These are phyloP conservation scores for Odontamblyopus rebecca DNA, from an alignment of 2,797 vertebrate genomes.

Conservation along the genomic window DNA sequence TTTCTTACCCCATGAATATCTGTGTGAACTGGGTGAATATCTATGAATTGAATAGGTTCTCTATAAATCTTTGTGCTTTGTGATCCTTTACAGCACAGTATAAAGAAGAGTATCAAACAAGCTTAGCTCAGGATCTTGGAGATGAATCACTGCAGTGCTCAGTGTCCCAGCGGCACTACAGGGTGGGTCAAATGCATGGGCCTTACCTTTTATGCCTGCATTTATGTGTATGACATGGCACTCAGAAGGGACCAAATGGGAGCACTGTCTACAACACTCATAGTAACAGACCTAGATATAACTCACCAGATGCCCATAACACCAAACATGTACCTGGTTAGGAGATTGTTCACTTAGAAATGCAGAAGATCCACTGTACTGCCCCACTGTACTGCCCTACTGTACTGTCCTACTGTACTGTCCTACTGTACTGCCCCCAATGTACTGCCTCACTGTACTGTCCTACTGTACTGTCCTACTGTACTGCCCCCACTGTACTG, in stretches of 20 bases:
- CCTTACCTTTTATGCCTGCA: not conserved
- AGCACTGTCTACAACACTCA: not conserved
- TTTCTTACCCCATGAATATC: not conserved
- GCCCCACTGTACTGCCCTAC: no score
- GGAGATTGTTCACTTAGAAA: conserved; percentile 2
- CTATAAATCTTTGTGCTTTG: not conserved
- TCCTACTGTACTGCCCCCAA: no score
- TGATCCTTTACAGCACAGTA: not conserved
- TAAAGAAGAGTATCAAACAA: no score
- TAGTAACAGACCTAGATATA: conserved; percentile 6
- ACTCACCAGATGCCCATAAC: not conserved
- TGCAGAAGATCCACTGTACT: conserved; percentile 6
- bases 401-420: no score
- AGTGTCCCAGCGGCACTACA: no score
- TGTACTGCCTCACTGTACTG: no score
- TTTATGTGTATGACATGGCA: not conserved
- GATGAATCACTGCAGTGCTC: no score
- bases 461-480: no score
- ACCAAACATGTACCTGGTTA: conserved; percentile 7
- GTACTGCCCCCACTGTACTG: no score
- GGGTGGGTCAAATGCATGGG: not conserved
- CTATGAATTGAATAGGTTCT: not conserved
- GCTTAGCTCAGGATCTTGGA: no score
- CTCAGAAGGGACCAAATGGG: conserved; percentile 5
- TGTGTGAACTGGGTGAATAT: not conserved